Evolutionary conservation across 2,888 invertebrate species (phyloP).

Genomic region (Julus scanicus): DNA sequence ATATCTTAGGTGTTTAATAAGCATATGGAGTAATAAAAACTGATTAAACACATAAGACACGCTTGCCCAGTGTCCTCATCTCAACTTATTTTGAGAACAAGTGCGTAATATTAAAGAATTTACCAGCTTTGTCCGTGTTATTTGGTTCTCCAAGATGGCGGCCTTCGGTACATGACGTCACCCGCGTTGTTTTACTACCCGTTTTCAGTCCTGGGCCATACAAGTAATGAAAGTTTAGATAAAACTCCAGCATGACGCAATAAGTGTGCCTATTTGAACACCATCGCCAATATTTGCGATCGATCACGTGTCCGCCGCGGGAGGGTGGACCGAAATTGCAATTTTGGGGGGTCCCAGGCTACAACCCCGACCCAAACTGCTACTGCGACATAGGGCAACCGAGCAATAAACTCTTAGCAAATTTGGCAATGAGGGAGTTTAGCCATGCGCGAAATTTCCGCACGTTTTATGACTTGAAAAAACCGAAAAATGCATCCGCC

Average conservation of each 20-base stretch:
- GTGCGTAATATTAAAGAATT: too few relatives aligned
- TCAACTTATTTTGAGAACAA: too few relatives aligned
- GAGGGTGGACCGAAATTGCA: not conserved
- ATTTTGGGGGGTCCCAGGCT: not conserved
- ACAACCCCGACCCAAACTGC: not conserved
- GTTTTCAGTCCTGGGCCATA: not conserved
- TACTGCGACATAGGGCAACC: not conserved
- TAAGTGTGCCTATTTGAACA: not conserved
- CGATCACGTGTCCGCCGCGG: not conserved
- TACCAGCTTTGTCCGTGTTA: too few relatives aligned
- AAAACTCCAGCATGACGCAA: not conserved
- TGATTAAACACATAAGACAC: too few relatives aligned
- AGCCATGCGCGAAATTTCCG: not conserved
- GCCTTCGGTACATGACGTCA: not conserved
- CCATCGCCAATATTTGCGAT: slow-evolving; percentile 5
- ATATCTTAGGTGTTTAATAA: too few relatives aligned
- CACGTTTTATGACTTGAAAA: slow-evolving; percentile 33
- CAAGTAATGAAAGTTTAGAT: not conserved
- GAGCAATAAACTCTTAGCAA: not conserved
- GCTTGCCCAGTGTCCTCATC: too few relatives aligned
- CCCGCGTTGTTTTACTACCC: not conserved
- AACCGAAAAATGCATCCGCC: not conserved
- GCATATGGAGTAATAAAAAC: too few relatives aligned
- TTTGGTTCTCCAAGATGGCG: not conserved
- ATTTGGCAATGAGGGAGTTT: not conserved